phyloP scores from a whole-genome alignment of 2,113 vertebrate genomes.

The Equus quagga region DNA sequence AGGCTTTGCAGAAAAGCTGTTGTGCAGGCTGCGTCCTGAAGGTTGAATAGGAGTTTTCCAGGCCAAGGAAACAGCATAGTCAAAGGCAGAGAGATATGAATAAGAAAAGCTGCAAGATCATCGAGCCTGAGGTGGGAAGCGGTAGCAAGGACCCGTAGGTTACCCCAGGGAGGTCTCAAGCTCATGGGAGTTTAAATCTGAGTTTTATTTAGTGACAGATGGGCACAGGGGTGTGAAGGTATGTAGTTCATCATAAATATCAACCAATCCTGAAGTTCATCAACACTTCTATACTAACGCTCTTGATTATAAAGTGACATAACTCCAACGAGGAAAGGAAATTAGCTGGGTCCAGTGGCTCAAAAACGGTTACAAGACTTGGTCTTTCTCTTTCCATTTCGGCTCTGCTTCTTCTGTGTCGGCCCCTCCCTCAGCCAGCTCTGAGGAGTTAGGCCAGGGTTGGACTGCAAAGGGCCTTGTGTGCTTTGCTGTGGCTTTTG shows the following conservation, averaged over 20 bases:
- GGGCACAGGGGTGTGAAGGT: not conserved
- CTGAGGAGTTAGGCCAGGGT: not conserved
- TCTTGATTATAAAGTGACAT: not conserved
- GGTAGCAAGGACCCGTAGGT: not conserved
- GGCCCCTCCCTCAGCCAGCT: not conserved
- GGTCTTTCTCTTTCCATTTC: not conserved
- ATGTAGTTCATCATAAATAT: not conserved
- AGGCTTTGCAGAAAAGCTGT: not conserved
- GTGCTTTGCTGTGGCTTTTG: not conserved
- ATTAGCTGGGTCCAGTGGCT: not conserved
- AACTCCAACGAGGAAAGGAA: not conserved
- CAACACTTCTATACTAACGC: fast-evolving
- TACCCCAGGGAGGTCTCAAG: not conserved
- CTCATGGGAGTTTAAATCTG: not conserved
- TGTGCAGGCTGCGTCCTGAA: not conserved
- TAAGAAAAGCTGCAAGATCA: not conserved
- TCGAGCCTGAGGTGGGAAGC: not conserved
- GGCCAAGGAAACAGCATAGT: not conserved
- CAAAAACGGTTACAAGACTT: not conserved
- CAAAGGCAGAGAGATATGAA: not conserved
- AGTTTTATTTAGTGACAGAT: not conserved
- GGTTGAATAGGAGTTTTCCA: not conserved
- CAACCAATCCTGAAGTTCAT: not conserved
- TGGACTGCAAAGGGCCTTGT: not conserved
- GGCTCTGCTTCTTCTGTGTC: not conserved